A percentile compares a stretch with the other conserved stretches of the same genome.
These are phyloP conservation scores for Lycophotia porphyrea DNA, from an alignment of 2,888 invertebrate species.

Conservation along the genomic window DNA sequence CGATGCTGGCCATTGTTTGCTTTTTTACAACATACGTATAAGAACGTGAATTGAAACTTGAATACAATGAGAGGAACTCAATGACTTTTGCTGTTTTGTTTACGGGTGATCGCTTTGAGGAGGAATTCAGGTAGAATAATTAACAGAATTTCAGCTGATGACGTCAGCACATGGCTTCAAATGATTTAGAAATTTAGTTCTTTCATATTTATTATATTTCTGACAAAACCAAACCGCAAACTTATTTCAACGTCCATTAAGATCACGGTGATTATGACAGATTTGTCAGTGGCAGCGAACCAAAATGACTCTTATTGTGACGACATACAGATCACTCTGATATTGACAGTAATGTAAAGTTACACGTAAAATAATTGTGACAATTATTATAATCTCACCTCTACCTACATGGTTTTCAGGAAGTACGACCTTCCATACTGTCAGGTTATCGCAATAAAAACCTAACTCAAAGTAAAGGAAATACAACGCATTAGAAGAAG, in stretches of 20 bases:
- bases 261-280: background rate
- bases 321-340: background rate
- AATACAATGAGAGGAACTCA: slow-evolving; percentile 52
- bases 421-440: background rate
- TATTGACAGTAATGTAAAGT: background rate
- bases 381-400: background rate
- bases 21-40: slow-evolving; percentile 56
- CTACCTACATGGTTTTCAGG: background rate
- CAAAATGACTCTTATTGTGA: background rate
- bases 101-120: slow-evolving; percentile 26
- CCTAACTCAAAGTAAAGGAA: slow-evolving; percentile 18
- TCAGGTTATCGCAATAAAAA: background rate
- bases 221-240: background rate
- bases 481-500: slow-evolving; percentile 24
- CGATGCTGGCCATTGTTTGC: slow-evolving; percentile 60
- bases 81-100: slow-evolving; percentile 36
- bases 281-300: background rate
- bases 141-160: background rate
- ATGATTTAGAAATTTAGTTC: background rate
- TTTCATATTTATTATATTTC: background rate
- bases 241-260: background rate
- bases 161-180: background rate
- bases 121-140: background rate
- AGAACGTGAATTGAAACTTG: slow-evolving; percentile 39
- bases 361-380: background rate